Base-by-base conservation (phyloP, 2,888 invertebrate genomes). In the Drosophila meridionalis region DNA sequence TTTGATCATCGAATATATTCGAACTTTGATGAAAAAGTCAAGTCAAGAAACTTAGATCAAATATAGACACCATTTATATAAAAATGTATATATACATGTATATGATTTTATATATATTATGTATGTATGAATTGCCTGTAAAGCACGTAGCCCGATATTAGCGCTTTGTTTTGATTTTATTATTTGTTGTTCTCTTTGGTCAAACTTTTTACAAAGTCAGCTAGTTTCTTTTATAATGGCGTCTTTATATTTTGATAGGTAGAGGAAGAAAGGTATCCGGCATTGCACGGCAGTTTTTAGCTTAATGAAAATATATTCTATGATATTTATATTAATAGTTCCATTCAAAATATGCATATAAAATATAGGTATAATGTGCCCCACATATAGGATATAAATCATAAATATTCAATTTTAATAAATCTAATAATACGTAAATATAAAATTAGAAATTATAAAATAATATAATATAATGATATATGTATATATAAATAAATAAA, bases 181-280 rank as follows among this genome's bases (percentile, higher is more conserved):
- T 40, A 32, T 52, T 32, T 0, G 12, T 56, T 38, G 1, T 28
- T 36, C 36, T 8, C 20, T 43, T 56, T 32, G 11, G 1, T 20
- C 14, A 50, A 60, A 32, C 32, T 50, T 50, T 48, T 40, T 32
- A 60, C 60, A 60, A 42, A 40, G 50, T 60, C 60, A 60, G 60
- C 60, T 14, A 50, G 9, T 60, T 40, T 60, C 9, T 48, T 60
- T 60, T 47, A 30, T 45, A 45, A 58, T 59, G 45, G 45, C 59
- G 59, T 30, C 4, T 59, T 50, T 50, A 40, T 30, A 32, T 59
- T 60, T 60, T 32, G 32, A 32, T 32, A 20, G 34, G 12, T 20
- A 4, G 26, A 36, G 2, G 26, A 48, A 12, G 20, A 4, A 4
- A 0, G 12, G 4, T 36, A 36, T 30, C 14, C 58, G 26, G 58